Evolutionary conservation across 2,797 vertebrate species (phyloP).

Genomic region (Tapirus indicus): DNA sequence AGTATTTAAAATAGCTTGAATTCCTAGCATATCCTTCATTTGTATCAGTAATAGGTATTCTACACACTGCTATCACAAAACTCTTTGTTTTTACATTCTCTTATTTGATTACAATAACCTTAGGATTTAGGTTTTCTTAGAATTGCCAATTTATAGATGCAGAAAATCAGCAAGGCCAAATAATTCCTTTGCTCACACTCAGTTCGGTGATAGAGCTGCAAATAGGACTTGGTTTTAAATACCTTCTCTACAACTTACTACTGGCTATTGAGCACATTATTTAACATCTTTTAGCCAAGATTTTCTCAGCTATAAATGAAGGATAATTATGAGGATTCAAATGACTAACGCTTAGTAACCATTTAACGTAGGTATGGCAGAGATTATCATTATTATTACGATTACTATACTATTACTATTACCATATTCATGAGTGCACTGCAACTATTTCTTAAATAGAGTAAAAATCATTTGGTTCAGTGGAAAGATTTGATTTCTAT

Average conservation of each 20-base stretch:
- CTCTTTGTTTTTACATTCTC: not conserved
- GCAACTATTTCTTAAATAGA: not conserved
- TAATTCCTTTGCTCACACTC: not conserved
- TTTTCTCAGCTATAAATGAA: constrained; percentile 18
- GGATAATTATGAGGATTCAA: not conserved
- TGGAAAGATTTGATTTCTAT: constrained; percentile 34
- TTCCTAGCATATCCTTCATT: not conserved
- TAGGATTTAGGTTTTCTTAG: not conserved
- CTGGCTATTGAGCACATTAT: not conserved
- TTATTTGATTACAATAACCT: constrained; percentile 39
- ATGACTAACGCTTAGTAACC: not conserved
- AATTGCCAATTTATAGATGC: not conserved
- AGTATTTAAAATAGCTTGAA: not conserved
- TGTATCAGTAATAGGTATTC: not conserved
- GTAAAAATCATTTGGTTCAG: constrained; percentile 40
- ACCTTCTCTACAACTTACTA: constrained; percentile 13
- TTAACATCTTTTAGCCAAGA: not conserved
- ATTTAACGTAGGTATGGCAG: constrained; percentile 19
- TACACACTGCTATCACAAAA: not conserved
- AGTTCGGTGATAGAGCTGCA: not conserved
- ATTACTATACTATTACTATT: not conserved
- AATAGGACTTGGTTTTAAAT: not conserved
- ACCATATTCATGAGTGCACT: constrained; percentile 19
- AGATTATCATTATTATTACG: constrained; percentile 50
- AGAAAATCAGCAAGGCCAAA: not conserved